Evolutionary conservation across 2,797 vertebrate species (phyloP).

Genomic region (Pachyuromys duprasi): DNA sequence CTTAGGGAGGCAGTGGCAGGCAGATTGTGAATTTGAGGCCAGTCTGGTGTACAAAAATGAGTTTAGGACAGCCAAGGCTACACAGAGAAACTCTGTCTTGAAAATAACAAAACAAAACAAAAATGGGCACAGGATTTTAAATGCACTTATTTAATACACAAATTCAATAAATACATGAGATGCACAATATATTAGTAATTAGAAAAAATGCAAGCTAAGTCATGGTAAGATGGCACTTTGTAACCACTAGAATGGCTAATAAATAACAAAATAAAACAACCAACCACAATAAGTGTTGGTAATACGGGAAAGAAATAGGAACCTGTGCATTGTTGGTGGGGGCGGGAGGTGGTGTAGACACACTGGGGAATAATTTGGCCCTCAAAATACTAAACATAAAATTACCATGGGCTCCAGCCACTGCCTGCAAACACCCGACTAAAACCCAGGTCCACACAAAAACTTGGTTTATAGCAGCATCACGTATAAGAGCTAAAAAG

Average conservation of each 20-base stretch:
- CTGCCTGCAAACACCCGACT: neutral
- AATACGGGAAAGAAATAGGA: neutral
- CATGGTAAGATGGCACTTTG: neutral
- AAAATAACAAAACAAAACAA: neutral
- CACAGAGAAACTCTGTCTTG: no score
- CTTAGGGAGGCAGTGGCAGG: no score
- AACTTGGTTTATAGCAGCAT: neutral
- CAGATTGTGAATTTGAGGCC: no score
- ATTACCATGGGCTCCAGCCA: neutral
- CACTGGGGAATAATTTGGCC: neutral
- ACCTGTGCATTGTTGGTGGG: neutral
- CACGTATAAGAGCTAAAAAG: neutral
- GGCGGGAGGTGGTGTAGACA: neutral
- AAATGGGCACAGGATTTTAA: neutral
- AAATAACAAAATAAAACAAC: neutral
- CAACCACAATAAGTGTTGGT: neutral
- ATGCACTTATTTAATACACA: neutral
- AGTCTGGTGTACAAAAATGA: no score
- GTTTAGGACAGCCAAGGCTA: no score
- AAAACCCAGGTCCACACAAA: slow-evolving; percentile 14
- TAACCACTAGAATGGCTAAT: neutral
- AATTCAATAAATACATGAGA: neutral
- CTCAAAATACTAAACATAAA: slow-evolving; percentile 30
- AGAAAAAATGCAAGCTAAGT: neutral
- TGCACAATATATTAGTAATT: neutral